Evolutionary conservation across 2,113 vertebrate species (phyloP).

Genomic region (Gopherus evgoodei): DNA sequence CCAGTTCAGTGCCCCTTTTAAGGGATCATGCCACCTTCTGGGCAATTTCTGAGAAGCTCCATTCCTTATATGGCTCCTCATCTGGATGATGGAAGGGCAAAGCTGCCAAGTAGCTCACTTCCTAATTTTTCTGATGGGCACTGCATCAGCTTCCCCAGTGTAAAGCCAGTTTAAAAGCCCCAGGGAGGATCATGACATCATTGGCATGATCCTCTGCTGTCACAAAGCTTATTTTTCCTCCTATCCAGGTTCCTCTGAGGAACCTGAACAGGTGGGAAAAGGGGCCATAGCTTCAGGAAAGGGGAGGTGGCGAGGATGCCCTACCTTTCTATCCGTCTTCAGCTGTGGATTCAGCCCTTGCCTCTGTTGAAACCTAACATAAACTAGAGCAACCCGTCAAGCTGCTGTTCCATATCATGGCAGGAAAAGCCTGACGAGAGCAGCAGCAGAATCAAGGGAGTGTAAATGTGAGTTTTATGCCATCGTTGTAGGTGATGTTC

Average conservation of each 20-base stretch:
- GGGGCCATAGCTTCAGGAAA: not conserved
- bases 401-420: fast-evolving
- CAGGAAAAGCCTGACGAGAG: not conserved
- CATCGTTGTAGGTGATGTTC: not conserved
- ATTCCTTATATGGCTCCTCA: too few species aligned
- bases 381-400: not conserved
- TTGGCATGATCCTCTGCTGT: not conserved
- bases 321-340: not conserved
- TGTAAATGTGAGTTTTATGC: not conserved
- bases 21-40: too few species aligned
- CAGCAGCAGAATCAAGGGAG: fast-evolving
- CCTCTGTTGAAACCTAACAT: fast-evolving
- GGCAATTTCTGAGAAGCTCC: too few species aligned
- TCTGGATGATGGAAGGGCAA: too few species aligned
- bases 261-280: not conserved
- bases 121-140: too few species aligned
- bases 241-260: not conserved
- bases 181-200: not conserved
- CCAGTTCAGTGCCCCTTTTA: too few species aligned
- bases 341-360: not conserved
- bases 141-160: too few species aligned
- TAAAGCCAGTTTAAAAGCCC: not conserved
- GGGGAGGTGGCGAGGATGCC: not conserved
- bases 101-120: too few species aligned
- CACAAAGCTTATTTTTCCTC: not conserved